phyloP scores from a whole-genome alignment of 2,797 vertebrate species.

The Oreochromis mossambicus region DNA sequence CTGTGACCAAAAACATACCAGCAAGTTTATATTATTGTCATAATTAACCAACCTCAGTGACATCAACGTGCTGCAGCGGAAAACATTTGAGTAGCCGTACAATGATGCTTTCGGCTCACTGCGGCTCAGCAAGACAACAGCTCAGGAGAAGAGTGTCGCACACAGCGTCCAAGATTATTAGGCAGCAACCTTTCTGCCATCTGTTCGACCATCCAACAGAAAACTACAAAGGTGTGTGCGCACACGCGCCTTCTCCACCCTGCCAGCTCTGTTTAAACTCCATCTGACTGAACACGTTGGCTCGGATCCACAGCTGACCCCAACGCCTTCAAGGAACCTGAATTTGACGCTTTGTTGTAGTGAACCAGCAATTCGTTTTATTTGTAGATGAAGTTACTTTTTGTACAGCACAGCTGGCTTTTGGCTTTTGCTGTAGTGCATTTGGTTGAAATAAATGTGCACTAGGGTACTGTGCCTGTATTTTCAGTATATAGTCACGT shows the following conservation, averaged over 20 bases:
- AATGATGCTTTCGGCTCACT: neutral
- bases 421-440: neutral
- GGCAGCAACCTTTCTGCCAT: slow-evolving; percentile 26
- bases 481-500: neutral
- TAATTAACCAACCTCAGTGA: neutral
- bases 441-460: neutral
- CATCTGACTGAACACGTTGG: neutral
- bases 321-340: neutral
- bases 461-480: neutral
- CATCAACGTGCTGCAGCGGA: neutral
- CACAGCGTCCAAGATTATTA: slow-evolving; percentile 30
- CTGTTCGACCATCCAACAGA: slow-evolving; percentile 20
- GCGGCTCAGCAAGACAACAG: neutral
- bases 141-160: slow-evolving; percentile 11
- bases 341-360: neutral
- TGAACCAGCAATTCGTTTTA: neutral
- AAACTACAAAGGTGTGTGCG: slow-evolving; percentile 23
- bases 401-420: neutral
- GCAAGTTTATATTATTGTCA: neutral
- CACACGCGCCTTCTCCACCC: neutral
- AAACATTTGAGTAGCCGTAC: neutral
- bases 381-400: neutral
- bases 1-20: neutral
- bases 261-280: slow-evolving; percentile 12
- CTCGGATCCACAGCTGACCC: neutral